A percentile compares a stretch with the other conserved stretches of the same genome.
Conservation (phyloP, 2,797 vertebrate genomes). For the Bryconaethiops microstoma region DNA sequence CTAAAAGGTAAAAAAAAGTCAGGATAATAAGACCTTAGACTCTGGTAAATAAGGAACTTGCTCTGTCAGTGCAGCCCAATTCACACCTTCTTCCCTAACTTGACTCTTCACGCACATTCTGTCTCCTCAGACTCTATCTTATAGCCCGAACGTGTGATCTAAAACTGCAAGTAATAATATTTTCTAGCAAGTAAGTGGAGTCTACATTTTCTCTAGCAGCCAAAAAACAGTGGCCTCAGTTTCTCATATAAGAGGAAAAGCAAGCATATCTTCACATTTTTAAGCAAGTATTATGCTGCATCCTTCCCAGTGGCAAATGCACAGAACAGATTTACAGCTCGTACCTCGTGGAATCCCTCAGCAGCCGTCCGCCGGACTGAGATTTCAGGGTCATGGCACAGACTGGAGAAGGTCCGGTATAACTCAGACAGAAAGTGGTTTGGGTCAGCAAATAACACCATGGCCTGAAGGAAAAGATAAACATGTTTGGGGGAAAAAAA, state of each 20-base stretch:
- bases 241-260: not conserved
- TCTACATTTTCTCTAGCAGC: not conserved
- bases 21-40: not conserved
- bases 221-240: not conserved
- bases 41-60: not conserved
- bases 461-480: slow-evolving; percentile 76
- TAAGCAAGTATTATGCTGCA: not conserved
- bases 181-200: no score
- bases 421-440: slow-evolving; percentile 90
- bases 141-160: not conserved
- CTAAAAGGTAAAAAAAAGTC: not conserved
- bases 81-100: not conserved
- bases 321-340: not conserved
- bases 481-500: not conserved
- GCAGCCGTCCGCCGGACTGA: slow-evolving; percentile 88
- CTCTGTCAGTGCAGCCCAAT: not conserved
- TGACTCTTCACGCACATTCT: not conserved
- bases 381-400: slow-evolving; percentile 92
- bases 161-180: not conserved
- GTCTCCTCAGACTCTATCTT: not conserved
- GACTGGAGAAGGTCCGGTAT: slow-evolving; percentile 88
- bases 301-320: not conserved
- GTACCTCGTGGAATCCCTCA: slow-evolving; percentile 92
- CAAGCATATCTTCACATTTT: not conserved
- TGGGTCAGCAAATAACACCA: slow-evolving; percentile 90